Evolutionary conservation across 2,113 vertebrate genomes (phyloP).

Genomic region (Nanorana parkeri): DNA sequence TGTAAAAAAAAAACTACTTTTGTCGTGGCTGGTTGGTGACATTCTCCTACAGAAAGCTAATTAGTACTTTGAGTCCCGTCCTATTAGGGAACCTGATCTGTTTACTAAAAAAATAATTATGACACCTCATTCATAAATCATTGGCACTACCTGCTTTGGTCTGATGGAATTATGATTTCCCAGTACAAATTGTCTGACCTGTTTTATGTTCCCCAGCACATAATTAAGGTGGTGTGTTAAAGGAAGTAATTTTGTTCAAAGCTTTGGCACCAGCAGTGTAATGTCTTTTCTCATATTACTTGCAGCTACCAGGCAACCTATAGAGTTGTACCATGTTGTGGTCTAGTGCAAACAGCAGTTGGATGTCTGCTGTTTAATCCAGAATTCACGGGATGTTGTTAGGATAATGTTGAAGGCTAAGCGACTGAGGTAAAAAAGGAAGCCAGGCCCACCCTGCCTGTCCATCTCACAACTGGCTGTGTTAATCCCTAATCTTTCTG

Average conservation of each 20-base stretch:
- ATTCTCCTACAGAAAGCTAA: conserved; percentile 85
- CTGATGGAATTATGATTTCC: conserved; percentile 94
- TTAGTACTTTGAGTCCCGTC: conserved; percentile 86
- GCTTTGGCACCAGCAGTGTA: conserved; percentile 82
- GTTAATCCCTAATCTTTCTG: conserved; percentile 44
- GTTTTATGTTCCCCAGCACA: conserved; percentile 90
- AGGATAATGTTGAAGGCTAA: conserved; percentile 51
- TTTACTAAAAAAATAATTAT: conserved; percentile 83
- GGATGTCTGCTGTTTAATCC: conserved; percentile 57
- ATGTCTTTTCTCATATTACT: conserved; percentile 81
- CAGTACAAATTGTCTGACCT: conserved; percentile 92
- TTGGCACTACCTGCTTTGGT: conserved; percentile 84
- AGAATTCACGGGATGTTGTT: conserved; percentile 55
- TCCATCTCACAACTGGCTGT: conserved; percentile 19
- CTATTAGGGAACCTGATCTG: conserved; percentile 85
- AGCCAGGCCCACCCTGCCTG: conserved; percentile 45
- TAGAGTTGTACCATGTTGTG: conserved; percentile 71
- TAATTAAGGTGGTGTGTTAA: conserved; percentile 91
- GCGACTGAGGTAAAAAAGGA: not conserved
- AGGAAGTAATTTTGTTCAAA: conserved; percentile 96
- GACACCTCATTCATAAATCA: conserved; percentile 91
- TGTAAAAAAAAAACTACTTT: conserved; percentile 82
- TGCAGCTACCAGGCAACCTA: conserved; percentile 78
- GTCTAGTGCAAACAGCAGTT: conserved; percentile 68
- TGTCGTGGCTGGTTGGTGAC: conserved; percentile 81